Evolutionary conservation across 2,888 invertebrate genomes (phyloP), one percentile per base, ranked within the genome.

Genomic region (Folsomia candida): DNA sequence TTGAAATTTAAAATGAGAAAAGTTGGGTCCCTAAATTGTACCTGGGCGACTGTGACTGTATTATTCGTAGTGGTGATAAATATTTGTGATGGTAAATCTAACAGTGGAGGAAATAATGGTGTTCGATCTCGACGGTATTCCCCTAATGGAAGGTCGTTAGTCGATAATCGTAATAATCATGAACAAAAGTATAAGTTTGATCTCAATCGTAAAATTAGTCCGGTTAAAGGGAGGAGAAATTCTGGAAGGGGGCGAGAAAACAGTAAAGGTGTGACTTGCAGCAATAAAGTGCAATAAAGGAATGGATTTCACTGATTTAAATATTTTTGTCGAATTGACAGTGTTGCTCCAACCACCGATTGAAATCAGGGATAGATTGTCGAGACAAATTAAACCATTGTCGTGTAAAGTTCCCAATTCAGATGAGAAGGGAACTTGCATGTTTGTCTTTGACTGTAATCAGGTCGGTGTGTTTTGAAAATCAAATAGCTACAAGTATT

Each of bases 381-480:
- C 67, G 0, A 70, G 71, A 26, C 72, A 73, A 27, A 75, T 75
- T 20, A 65, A 68, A 22, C 75, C 72, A 22, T 26, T 67, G 24
- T 64, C 66, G 61, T 75, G 75, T 54, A 58, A 65, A 26, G 67
- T 68, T 22, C 69, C 68, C 9, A 69, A 65, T 6, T 20, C 61
- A 14, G 71, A 72, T 24, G 67, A 64, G 26, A 60, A 58, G 1
- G 75, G 75, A 0, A 65, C 69, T 29, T 75, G 75, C 67, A 75
- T 75, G 75, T 75, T 75, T 62, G 73, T 75, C 0, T 75, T 71
- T 51, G 63, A 75, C 37, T 75, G 75, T 51, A 69, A 67, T 47
- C 67, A 51, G 68, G 73, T 73, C 6, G 67, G 67, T 69, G 22
- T 14, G 28, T 24, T 29, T 47, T 14, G 22, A 18, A 27, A 64